phyloP scores from a whole-genome alignment of 2,888 invertebrate species.

The Nephrocerus scutellatus region DNA sequence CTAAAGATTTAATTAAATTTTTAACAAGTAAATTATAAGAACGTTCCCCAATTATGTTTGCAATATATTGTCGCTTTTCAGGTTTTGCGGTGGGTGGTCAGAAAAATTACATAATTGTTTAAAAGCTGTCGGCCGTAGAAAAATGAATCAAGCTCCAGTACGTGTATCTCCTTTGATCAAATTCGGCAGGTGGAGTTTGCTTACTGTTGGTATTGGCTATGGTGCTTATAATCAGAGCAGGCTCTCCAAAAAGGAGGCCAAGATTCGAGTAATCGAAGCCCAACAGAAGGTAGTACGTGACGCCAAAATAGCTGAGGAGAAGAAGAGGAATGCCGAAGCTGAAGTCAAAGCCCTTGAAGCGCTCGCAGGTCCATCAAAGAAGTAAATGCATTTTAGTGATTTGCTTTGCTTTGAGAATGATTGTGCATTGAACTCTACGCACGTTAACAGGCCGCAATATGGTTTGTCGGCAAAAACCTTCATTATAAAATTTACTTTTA shows the following conservation, averaged over 20 bases:
- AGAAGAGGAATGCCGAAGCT: slow-evolving; percentile 54
- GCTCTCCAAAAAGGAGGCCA: slow-evolving; percentile 59
- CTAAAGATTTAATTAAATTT: too few relatives aligned
- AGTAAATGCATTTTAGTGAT: slow-evolving; percentile 18
- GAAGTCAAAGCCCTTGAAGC: slow-evolving; percentile 29
- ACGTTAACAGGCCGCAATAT: too few relatives aligned
- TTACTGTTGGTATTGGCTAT: slow-evolving; percentile 65
- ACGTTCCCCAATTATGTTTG: too few relatives aligned
- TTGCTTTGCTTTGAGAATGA: neutral
- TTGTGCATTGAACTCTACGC: too few relatives aligned
- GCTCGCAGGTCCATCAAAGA: slow-evolving; percentile 23
- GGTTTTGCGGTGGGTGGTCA: too few relatives aligned
- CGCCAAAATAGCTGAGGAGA: slow-evolving; percentile 65
- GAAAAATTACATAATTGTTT: too few relatives aligned
- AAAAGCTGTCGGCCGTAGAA: too few relatives aligned
- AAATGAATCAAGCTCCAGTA: slow-evolving; percentile 56
- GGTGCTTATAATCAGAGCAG: slow-evolving; percentile 67
- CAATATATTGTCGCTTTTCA: too few relatives aligned
- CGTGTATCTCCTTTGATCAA: slow-evolving; percentile 76
- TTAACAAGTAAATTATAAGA: too few relatives aligned
- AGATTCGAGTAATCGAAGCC: slow-evolving; percentile 58
- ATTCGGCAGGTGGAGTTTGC: slow-evolving; percentile 75
- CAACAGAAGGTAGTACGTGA: slow-evolving; percentile 64
- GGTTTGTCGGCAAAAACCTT: too few relatives aligned
- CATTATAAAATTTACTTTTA: too few relatives aligned